phyloP scores from a whole-genome alignment of 2,888 invertebrate genomes.

The Mesoligia furuncula region DNA sequence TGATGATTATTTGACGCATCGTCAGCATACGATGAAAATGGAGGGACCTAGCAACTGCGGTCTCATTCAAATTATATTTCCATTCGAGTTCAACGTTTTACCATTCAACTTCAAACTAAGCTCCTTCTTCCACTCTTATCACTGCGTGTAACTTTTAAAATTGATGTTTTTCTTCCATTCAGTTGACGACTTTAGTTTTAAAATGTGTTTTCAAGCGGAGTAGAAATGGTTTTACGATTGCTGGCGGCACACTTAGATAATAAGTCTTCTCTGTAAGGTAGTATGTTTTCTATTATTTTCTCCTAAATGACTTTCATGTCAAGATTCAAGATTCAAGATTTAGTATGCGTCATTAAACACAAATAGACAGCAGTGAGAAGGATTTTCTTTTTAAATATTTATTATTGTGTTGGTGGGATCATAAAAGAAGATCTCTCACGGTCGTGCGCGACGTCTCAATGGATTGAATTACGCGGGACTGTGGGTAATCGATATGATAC shows the following conservation, averaged over 20 bases:
- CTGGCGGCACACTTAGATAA: slow-evolving; percentile 57
- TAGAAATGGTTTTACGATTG: slow-evolving; percentile 73
- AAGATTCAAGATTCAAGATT: no score
- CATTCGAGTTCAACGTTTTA: slow-evolving; percentile 65
- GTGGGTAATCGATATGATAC: slow-evolving; percentile 64
- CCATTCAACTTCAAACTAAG: slow-evolving; percentile 71
- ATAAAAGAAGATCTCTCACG: slow-evolving; percentile 45
- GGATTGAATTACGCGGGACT: slow-evolving; percentile 62
- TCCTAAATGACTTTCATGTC: slow-evolving; percentile 25
- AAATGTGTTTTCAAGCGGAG: slow-evolving; percentile 76
- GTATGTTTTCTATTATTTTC: slow-evolving; percentile 37
- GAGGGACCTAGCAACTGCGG: slow-evolving; percentile 5
- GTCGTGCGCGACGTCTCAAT: slow-evolving; percentile 53
- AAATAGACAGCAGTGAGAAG: slow-evolving; percentile 39
- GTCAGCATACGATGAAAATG: not conserved
- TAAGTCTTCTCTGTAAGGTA: slow-evolving; percentile 28
- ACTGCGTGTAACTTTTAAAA: slow-evolving; percentile 76
- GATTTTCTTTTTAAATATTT: slow-evolving; percentile 65
- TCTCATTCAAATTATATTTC: slow-evolving; percentile 38
- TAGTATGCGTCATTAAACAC: slow-evolving; percentile 58
- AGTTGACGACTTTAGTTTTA: slow-evolving; percentile 76
- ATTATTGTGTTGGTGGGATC: slow-evolving; percentile 45
- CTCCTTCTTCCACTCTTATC: slow-evolving; percentile 73
- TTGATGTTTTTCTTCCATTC: slow-evolving; percentile 79
- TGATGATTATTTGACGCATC: slow-evolving; percentile 19